phyloP scores from a whole-genome alignment of 2,888 invertebrate genomes.

The Rotaria magnacalcarata region DNA sequence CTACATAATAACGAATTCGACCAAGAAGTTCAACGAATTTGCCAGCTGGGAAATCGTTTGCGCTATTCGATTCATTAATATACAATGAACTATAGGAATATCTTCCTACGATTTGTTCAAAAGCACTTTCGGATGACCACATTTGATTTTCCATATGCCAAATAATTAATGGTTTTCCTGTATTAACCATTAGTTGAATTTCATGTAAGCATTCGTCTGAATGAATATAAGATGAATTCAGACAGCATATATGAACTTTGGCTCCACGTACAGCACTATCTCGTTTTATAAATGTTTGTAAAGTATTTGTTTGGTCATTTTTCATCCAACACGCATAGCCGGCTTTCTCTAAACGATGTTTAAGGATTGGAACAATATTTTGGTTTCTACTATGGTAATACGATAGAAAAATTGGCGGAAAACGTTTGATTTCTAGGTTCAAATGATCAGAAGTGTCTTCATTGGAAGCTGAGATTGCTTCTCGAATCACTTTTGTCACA shows the following conservation, averaged over 20 bases:
- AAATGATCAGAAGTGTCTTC: not conserved
- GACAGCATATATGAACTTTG: constrained; percentile 53
- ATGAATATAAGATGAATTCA: constrained; percentile 54
- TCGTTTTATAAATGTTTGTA: constrained; percentile 50
- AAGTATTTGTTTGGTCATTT: constrained; percentile 56
- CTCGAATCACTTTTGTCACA: constrained; percentile 53
- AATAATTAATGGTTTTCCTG: constrained; percentile 54
- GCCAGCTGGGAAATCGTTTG: constrained; percentile 52
- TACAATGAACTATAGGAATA: constrained; percentile 55
- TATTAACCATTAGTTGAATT: constrained; percentile 51
- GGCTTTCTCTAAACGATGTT: constrained; percentile 50
- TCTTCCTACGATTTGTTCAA: constrained; percentile 57
- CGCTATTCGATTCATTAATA: constrained; percentile 49
- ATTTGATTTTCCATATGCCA: constrained; percentile 54
- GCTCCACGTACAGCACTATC: constrained; percentile 54
- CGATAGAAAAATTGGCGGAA: constrained; percentile 49
- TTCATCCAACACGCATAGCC: constrained; percentile 57
- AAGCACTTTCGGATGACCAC: constrained; percentile 57
- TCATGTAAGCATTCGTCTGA: constrained; percentile 47
- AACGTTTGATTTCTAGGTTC: constrained; percentile 8
- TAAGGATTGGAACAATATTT: constrained; percentile 52
- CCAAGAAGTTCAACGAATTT: constrained; percentile 55
- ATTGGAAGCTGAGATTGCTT: constrained; percentile 52
- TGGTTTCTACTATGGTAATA: constrained; percentile 56
- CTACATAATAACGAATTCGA: constrained; percentile 52